Base-by-base conservation (phyloP, 2,888 invertebrate species). In the Stictocephala bisonia region DNA sequence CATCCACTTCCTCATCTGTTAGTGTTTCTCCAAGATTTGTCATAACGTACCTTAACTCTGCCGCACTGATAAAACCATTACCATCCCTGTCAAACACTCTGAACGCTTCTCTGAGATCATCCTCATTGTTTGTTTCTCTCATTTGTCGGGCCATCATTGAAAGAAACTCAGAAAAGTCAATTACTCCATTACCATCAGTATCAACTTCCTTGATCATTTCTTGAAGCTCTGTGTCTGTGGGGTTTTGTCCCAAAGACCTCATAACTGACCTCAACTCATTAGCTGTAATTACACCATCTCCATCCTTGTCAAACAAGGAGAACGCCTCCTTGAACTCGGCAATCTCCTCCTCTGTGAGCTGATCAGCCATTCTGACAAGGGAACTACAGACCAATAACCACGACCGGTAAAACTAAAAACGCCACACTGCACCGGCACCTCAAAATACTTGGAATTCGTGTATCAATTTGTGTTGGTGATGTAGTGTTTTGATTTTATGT, bases 151-250 rank as follows among this genome's bases (percentile, higher is more conserved):
- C 56, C 56, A 56, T 27, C 56, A 56, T 22, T 6, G 56, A 15
- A n/a, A 44, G 11, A 11, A 44, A 44, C 11, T 44, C 44, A 11
- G 44, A 18, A 11, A 44, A 44, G 18, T 44, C 44, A 11, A 44
- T 44, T 4, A 18, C 3, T 44, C 44, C 44, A 89, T 86, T 84
- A 93, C 93, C 93, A 86, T 97, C 96, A 81, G 95, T 95, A 87
- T 99, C 99, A 82, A 99, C 98, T 90, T 99, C 99, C 87, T 98
- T 97, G 89, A 99, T 99, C 98, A 99, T 99, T 86, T 99, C 98
- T 87, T 97, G 97, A 80, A 99, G 90, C 87, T 99, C 99, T 75
- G 97, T 97, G 88, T 99, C 99, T 85, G 99, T 98, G 85, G 99
- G 98, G 89, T 99, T 99, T 89, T 98, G 98, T 82, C 98, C 99